Conservation (phyloP, 1,140 invertebrate species). For the Acyrthosiphon pisum region DNA sequence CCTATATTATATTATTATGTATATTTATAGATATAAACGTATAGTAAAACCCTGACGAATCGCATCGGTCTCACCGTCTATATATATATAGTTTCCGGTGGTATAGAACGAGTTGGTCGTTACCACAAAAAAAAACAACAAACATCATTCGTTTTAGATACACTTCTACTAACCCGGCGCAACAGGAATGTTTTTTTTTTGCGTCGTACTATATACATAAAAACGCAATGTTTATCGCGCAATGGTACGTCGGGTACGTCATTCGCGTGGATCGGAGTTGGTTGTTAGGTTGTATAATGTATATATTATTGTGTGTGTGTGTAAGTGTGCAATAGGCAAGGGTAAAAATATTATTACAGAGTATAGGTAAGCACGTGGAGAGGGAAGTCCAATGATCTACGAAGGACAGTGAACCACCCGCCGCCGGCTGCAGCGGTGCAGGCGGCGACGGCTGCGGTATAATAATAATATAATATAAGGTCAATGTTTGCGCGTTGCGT, state of each 20-base stretch:
- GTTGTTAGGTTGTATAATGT: constrained; percentile 9
- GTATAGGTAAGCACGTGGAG: not conserved
- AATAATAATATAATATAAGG: constrained; percentile 24
- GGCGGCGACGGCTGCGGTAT: not conserved
- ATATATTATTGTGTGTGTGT: not conserved
- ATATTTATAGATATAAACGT: not conserved
- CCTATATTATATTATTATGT: not conserved
- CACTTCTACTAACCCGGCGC: not conserved
- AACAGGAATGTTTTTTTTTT: constrained; percentile 24
- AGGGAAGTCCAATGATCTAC: constrained; percentile 47
- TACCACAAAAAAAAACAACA: not conserved
- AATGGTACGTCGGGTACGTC: not conserved
- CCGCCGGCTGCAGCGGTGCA: not conserved
- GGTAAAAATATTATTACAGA: constrained; percentile 8
- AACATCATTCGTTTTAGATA: not conserved
- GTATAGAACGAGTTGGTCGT: not conserved
- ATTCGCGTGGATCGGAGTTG: not conserved
- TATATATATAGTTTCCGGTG: not conserved
- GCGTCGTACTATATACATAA: not conserved
- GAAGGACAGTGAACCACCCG: constrained; percentile 55
- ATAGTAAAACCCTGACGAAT: constrained; percentile 20
- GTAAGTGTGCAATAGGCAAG: not conserved
- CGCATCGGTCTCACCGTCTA: not conserved
- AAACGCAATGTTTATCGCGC: not conserved
- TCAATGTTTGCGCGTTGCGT: constrained; percentile 48